phyloP scores from a whole-genome alignment of 2,797 vertebrate genomes.

The Semaprochilodus insignis region DNA sequence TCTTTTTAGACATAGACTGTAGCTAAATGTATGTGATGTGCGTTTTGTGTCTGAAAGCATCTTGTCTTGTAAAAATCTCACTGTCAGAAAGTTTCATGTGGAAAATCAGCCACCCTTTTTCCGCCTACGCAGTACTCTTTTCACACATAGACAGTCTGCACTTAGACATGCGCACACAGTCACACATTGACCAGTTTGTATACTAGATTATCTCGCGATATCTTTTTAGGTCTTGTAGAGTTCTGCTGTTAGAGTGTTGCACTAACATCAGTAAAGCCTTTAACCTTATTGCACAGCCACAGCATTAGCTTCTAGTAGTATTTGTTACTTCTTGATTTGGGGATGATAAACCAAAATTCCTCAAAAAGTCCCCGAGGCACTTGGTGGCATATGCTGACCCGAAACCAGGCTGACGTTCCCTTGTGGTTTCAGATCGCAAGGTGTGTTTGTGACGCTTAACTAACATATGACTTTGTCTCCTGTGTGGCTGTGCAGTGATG shows the following conservation, averaged over 20 bases:
- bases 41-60: slow-evolving; percentile 46
- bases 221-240: not conserved
- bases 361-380: not conserved
- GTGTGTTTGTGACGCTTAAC: slow-evolving; percentile 1
- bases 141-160: slow-evolving; percentile 15
- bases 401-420: not conserved
- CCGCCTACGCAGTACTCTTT: not conserved
- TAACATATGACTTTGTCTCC: slow-evolving; percentile 51
- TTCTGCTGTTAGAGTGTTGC: not conserved
- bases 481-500: slow-evolving; percentile 58
- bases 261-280: not conserved
- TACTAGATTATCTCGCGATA: not conserved
- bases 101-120: slow-evolving; percentile 13
- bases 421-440: not conserved
- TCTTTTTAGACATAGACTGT: slow-evolving; percentile 27
- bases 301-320: not conserved
- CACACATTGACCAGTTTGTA: not conserved
- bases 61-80: slow-evolving; percentile 36
- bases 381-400: not conserved
- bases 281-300: not conserved
- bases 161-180: not conserved
- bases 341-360: not conserved
- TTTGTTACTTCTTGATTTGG: not conserved
- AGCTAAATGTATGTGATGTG: slow-evolving; percentile 42
- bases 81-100: slow-evolving; percentile 31